Base-by-base conservation (phyloP, 2,888 invertebrate genomes). In the Erebia aethiops region DNA sequence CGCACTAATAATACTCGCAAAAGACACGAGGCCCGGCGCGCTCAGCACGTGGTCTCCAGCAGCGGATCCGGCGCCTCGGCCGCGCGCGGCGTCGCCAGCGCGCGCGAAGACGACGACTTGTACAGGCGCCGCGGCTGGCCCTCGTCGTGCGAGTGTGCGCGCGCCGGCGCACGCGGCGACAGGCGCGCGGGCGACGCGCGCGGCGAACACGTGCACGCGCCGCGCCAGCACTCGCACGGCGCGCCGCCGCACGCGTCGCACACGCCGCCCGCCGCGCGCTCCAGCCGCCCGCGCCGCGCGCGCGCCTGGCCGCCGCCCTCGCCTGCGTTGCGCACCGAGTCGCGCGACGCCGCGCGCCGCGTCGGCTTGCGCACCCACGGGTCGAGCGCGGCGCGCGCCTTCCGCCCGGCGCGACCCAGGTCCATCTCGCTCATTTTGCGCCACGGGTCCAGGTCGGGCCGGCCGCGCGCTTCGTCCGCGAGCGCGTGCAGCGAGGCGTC, bases 1-100 rank as follows among this genome's bases (percentile, higher is more conserved):
- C 90, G 86, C 87, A 86, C 89, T 92, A 91, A 87, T 90, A 91
- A 92, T 92, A 92, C 91, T 92, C 91, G 80, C 86, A 86, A 83
- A 81, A 81, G 80, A 84, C 66, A 46, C 14, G n/a, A 35, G 35
- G n/a, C n/a, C 52, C 73, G 46, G 43, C 46, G 56, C 77, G 73
- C 75, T 77, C 75, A 92, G 80, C 92, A 92, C 74, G 92, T 92
- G 76, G 92, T 92, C 81, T 92, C 92, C 70, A 92, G 85, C 76
- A 91, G 84, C 52, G 91, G 90, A 79, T 92, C 91, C 49, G 80
- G 77, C 67, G 78, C 73, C 41, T 79, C 75, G 49, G 74, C 56
- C 46, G 80, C 80, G 67, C 74, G 69, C 73, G 81, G 81, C 72
- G 75, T 60, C 41, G 85, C 77, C 82, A 81, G 70, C 83, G 79